These are phyloP conservation scores for Acrobasis suavella DNA, from an alignment of 2,888 invertebrate species.

Conservation along the genomic window DNA sequence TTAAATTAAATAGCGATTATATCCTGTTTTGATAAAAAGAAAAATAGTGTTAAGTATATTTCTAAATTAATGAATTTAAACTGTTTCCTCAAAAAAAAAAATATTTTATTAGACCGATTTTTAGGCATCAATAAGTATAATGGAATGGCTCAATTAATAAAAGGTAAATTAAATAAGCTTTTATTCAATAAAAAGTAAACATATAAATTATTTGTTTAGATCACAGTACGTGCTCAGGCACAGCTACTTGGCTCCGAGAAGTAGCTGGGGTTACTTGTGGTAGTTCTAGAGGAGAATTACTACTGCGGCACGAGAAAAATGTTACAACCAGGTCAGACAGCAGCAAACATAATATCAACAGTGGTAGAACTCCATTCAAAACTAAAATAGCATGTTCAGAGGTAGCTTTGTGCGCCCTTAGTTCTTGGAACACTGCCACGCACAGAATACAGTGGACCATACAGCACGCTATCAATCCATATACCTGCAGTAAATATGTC, in stretches of 20 bases:
- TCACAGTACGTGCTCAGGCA: background rate
- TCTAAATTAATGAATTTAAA: no score
- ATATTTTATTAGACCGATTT: no score
- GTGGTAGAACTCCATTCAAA: constrained; percentile 61
- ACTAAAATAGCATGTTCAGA: constrained; percentile 41
- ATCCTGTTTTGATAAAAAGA: no score
- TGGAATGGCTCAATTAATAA: no score
- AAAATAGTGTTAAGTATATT: no score
- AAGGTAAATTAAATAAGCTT: background rate
- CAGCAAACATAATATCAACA: constrained; percentile 53
- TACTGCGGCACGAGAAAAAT: constrained; percentile 48
- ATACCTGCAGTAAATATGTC: constrained; percentile 56
- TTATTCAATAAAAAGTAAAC: background rate
- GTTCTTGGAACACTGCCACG: constrained; percentile 48
- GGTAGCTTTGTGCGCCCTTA: constrained; percentile 29
- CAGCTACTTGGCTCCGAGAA: constrained; percentile 20
- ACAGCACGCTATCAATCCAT: constrained; percentile 51
- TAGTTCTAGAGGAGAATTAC: constrained; percentile 32
- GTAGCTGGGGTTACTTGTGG: constrained; percentile 26
- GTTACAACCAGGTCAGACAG: constrained; percentile 55
- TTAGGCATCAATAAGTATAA: no score
- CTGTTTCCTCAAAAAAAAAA: no score
- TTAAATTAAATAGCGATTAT: no score
- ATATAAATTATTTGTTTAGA: background rate
- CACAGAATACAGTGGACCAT: constrained; percentile 48